Conservation (phyloP, 1,140 invertebrate species). For the Brachionus manjavacas region DNA sequence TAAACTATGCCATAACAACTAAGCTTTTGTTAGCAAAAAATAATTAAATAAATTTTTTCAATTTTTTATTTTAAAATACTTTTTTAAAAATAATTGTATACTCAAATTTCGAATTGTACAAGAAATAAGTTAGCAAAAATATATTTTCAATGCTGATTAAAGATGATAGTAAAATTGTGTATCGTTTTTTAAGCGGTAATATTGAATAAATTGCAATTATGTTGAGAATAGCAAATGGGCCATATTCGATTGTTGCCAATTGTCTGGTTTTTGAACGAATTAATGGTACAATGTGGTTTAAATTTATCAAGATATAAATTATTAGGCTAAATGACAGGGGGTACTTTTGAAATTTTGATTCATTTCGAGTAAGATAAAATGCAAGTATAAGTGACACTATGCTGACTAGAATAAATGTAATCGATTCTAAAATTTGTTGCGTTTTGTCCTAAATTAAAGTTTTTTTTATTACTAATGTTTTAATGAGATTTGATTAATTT, state of each 20-base stretch:
- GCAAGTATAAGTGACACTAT: not conserved
- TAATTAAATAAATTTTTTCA: no score
- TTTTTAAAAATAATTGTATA: constrained; percentile 17
- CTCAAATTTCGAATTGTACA: not conserved
- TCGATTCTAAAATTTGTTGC: not conserved
- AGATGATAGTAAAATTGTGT: constrained; percentile 5
- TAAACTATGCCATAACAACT: constrained; percentile 8
- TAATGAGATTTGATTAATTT: not conserved
- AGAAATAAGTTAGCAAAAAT: not conserved
- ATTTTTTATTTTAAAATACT: not conserved
- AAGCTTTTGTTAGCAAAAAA: not conserved
- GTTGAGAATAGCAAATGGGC: constrained; percentile 12
- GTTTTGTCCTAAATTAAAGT: not conserved
- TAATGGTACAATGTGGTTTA: constrained; percentile 29
- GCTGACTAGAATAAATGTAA: constrained; percentile 30
- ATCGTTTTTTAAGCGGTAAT: constrained; percentile 9
- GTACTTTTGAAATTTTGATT: not conserved
- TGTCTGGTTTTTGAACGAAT: constrained; percentile 7
- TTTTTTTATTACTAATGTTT: not conserved
- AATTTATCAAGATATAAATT: constrained; percentile 12
- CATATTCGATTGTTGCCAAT: constrained; percentile 18
- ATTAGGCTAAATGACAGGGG: not conserved
- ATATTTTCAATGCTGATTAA: constrained; percentile 26
- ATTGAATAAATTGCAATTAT: constrained; percentile 25
- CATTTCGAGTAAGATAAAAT: constrained; percentile 26